Percentiles rank a stretch among this genome's conserved stretches.
Evolutionary conservation across 1,140 invertebrate genomes (phyloP).

Genomic region (Maconellicoccus hirsutus): DNA sequence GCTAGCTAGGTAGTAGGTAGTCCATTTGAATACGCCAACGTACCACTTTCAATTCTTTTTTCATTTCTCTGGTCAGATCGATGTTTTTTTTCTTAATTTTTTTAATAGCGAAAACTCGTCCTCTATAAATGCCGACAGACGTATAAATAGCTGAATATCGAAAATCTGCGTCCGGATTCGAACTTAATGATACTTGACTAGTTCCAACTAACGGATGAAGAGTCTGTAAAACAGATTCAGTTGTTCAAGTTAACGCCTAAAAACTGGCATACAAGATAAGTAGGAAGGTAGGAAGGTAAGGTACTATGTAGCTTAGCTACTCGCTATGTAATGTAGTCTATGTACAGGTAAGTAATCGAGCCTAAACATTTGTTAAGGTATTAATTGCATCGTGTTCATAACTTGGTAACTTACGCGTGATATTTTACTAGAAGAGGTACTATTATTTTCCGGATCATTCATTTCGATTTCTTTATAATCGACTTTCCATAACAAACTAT

Average conservation of each 20-base stretch:
- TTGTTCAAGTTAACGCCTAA: not conserved
- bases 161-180: slow-evolving; percentile 72
- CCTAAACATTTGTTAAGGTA: too few species aligned
- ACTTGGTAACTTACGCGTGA: slow-evolving; percentile 37
- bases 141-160: slow-evolving; percentile 78
- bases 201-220: slow-evolving; percentile 45
- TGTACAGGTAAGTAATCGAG: not conserved
- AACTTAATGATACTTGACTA: slow-evolving; percentile 74
- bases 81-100: slow-evolving; percentile 71
- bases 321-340: too few species aligned
- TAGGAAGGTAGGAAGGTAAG: not conserved
- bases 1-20: not conserved
- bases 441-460: slow-evolving; percentile 36
- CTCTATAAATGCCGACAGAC: slow-evolving; percentile 77
- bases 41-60: slow-evolving; percentile 88
- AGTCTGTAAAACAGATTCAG: slow-evolving; percentile 17
- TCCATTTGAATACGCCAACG: too few species aligned
- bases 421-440: slow-evolving; percentile 36
- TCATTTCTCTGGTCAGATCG: slow-evolving; percentile 81
- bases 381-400: not conserved
- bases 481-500: slow-evolving; percentile 89
- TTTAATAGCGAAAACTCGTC: slow-evolving; percentile 75
- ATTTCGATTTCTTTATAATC: slow-evolving; percentile 79
- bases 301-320: too few species aligned
- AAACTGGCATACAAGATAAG: not conserved